Percentiles rank a stretch among this genome's conserved stretches.
Evolutionary conservation across 35 echinoderm and acorn worm genomes (phyloP).

Genomic region (Eucidaris tribuloides): DNA sequence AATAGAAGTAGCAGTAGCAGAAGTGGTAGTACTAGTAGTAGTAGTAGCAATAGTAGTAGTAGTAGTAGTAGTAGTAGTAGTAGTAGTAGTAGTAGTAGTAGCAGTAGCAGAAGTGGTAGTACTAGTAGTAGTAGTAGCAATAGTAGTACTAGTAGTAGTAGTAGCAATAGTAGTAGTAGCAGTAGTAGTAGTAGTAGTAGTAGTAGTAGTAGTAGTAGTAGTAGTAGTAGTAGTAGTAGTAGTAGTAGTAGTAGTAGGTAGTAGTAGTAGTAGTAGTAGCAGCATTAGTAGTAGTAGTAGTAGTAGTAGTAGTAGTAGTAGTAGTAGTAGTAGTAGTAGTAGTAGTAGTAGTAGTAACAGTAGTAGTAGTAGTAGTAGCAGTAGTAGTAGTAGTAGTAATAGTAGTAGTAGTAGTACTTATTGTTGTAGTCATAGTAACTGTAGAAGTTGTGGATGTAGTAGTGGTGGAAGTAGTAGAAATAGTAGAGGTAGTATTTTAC

Average conservation of each 20-base stretch:
- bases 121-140: neutral
- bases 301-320: too few species aligned
- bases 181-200: neutral
- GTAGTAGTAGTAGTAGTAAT: neutral
- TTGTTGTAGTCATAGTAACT: neutral
- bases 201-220: neutral
- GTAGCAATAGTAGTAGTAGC: neutral
- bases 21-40: neutral
- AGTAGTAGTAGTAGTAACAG: neutral
- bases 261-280: neutral
- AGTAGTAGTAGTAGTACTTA: neutral
- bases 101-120: too few species aligned
- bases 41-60: neutral
- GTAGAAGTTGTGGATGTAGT: neutral
- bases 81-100: neutral
- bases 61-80: neutral
- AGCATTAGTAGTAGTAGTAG: neutral
- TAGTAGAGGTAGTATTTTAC: neutral
- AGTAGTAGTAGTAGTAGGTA: neutral
- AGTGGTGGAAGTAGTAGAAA: neutral
- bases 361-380: neutral
- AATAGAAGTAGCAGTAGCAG: neutral
- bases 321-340: neutral
- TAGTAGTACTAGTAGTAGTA: neutral
- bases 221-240: neutral